Conservation (phyloP, 2,797 vertebrate species). For the Epinephelus malabaricus region DNA sequence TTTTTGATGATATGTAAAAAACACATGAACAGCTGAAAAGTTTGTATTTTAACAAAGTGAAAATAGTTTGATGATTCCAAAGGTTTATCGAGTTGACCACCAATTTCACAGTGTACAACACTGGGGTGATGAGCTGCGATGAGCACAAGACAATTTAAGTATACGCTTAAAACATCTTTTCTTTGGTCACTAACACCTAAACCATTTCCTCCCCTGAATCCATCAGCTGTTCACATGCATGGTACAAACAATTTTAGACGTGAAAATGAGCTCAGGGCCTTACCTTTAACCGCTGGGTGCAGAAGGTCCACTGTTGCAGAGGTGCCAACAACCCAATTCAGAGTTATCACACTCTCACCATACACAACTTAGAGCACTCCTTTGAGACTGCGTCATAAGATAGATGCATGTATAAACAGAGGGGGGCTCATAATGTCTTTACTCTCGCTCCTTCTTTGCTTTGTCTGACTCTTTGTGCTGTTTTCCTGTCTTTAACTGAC, state of each 20-base stretch:
- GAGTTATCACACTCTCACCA: neutral
- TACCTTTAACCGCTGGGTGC: conserved; percentile 63
- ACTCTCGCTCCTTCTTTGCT: conserved; percentile 21
- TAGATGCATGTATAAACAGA: conserved; percentile 18
- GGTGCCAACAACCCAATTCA: conserved; percentile 14
- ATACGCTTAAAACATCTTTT: neutral
- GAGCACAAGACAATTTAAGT: neutral
- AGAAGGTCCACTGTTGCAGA: conserved; percentile 21
- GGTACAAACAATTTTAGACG: neutral
- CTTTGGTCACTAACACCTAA: neutral
- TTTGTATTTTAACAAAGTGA: neutral
- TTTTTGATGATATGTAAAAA: neutral
- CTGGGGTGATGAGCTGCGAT: neutral
- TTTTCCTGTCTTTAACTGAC: conserved; percentile 50
- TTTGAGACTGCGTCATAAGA: conserved; percentile 26
- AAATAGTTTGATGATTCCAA: neutral
- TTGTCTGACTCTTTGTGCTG: conserved; percentile 19
- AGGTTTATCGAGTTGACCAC: neutral
- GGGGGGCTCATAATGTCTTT: conserved; percentile 25
- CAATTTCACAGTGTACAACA: neutral
- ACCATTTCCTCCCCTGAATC: conserved; percentile 21
- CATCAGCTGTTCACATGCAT: neutral
- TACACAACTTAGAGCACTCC: conserved; percentile 17
- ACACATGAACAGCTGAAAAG: neutral
- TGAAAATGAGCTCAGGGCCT: conserved; percentile 40